Evolutionary conservation across 2,888 invertebrate genomes (phyloP).

Genomic region (Bellardia pandia): DNA sequence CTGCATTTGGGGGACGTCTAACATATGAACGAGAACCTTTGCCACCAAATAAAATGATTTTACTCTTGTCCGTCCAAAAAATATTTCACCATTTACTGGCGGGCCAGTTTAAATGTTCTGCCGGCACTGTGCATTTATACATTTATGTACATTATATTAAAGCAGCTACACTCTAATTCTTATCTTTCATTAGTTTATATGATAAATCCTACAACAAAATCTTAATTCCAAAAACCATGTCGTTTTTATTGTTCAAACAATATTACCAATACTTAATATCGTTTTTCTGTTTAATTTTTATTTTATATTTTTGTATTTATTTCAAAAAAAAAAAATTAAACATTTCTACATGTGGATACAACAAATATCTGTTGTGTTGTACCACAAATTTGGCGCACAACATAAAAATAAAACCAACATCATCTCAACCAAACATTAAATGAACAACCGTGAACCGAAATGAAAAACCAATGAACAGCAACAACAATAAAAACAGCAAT

Average conservation of each 20-base stretch:
- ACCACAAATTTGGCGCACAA: slow-evolving; percentile 68
- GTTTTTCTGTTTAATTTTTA: slow-evolving; percentile 15
- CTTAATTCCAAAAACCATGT: slow-evolving; percentile 8
- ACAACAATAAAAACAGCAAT: slow-evolving; percentile 1
- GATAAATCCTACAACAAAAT: neutral
- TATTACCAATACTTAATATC: neutral
- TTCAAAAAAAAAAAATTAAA: neutral
- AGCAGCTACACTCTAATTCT: neutral
- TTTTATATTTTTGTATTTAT: neutral
- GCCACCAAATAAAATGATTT: no score
- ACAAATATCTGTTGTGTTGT: slow-evolving; percentile 66
- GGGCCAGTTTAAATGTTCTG: no score
- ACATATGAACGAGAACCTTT: no score
- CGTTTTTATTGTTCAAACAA: slow-evolving; percentile 41
- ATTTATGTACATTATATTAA: neutral
- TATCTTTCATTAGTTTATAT: neutral
- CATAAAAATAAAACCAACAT: slow-evolving; percentile 61
- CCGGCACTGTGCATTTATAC: neutral
- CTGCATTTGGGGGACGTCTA: no score
- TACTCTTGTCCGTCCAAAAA: no score
- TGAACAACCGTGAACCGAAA: slow-evolving; percentile 51
- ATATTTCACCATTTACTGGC: no score
- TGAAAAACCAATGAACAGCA: slow-evolving; percentile 57
- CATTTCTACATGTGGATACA: slow-evolving; percentile 31
- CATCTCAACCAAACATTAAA: slow-evolving; percentile 50